Evolutionary conservation across 2,113 vertebrate species (phyloP).

Genomic region (Rhadina sibilatrix): DNA sequence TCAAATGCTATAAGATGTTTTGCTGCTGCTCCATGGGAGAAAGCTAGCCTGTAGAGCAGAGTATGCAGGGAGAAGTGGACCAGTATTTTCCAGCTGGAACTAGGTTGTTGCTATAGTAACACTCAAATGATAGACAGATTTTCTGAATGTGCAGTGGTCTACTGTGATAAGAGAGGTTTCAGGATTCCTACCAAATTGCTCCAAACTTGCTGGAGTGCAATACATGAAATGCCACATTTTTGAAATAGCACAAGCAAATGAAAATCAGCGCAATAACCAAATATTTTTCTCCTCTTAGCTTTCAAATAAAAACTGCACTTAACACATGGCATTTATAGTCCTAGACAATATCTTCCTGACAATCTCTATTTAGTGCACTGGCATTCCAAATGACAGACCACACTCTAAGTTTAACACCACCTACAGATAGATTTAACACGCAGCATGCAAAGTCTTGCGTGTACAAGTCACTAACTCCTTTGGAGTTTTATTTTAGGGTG

Average conservation of each 20-base stretch:
- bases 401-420: slow-evolving; percentile 27
- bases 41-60: slow-evolving; percentile 36
- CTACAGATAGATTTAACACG: not conserved
- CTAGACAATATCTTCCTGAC: slow-evolving; percentile 13
- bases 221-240: slow-evolving; percentile 46
- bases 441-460: not conserved
- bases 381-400: slow-evolving; percentile 14
- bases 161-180: slow-evolving; percentile 67
- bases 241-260: not conserved
- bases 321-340: slow-evolving; percentile 34
- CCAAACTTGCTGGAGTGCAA: slow-evolving; percentile 56
- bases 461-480: not conserved
- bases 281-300: not conserved
- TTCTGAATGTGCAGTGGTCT: slow-evolving; percentile 72
- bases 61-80: slow-evolving; percentile 62
- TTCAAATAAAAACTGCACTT: slow-evolving; percentile 10
- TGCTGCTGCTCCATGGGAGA: not conserved
- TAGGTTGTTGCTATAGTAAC: slow-evolving; percentile 81
- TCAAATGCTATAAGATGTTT: slow-evolving; percentile 8
- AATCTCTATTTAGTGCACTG: slow-evolving; percentile 32
- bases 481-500: not conserved
- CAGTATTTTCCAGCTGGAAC: slow-evolving; percentile 70
- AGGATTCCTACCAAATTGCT: slow-evolving; percentile 64
- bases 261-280: not conserved
- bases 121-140: slow-evolving; percentile 75